Percentiles rank a stretch among this genome's conserved stretches.
phyloP scores from a whole-genome alignment of 2,113 vertebrate genomes.

The Coregonus clupeaformis region DNA sequence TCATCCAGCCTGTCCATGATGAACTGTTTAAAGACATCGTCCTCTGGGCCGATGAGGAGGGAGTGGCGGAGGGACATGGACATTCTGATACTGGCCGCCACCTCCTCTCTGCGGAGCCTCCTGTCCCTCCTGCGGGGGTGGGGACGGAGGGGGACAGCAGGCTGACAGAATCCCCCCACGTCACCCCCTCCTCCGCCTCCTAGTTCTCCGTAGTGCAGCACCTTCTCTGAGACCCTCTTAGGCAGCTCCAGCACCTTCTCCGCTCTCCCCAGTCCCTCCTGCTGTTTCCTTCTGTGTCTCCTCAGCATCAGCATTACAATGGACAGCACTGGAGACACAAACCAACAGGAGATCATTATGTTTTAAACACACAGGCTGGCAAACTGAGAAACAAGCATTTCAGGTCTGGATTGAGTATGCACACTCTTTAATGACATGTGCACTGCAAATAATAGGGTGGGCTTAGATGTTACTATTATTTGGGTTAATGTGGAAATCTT shows the following conservation, averaged over 20 bases:
- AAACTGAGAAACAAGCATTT: constrained; percentile 26
- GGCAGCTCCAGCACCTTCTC: constrained; percentile 73
- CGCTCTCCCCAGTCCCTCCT: constrained; percentile 70
- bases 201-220: constrained; percentile 79
- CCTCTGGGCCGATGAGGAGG: constrained; percentile 84
- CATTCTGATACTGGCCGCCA: constrained; percentile 77
- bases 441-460: too few relatives aligned
- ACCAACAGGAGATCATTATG: constrained; percentile 45
- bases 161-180: constrained; percentile 71
- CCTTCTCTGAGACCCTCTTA: constrained; percentile 81
- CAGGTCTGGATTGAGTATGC: neutral
- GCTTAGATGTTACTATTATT: neutral
- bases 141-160: constrained; percentile 73
- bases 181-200: constrained; percentile 62
- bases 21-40: constrained; percentile 83
- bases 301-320: constrained; percentile 75
- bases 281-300: constrained; percentile 68
- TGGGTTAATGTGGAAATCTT: constrained; percentile 15
- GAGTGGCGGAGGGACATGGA: constrained; percentile 83
- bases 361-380: constrained; percentile 47
- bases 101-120: constrained; percentile 62
- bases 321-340: constrained; percentile 75
- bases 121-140: constrained; percentile 55
- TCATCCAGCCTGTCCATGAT: constrained; percentile 87
- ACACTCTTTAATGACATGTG: neutral